Conservation (phyloP, 2,888 invertebrate species). For the Clusia tigrina region DNA sequence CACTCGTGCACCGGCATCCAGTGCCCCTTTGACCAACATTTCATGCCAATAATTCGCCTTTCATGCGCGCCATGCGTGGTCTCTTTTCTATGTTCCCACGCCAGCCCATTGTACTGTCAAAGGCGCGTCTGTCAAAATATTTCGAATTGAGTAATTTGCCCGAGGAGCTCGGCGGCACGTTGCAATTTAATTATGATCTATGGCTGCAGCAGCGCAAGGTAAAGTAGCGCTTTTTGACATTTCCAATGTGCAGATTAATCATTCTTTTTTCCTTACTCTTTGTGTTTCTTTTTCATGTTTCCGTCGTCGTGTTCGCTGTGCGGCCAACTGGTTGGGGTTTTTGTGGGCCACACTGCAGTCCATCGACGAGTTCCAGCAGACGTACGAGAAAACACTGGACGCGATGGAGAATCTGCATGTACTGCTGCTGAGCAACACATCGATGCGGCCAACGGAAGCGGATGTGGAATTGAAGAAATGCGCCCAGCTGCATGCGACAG, state of each 20-base stretch:
- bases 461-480: slow-evolving; percentile 68
- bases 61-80: background rate
- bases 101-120: slow-evolving; percentile 77
- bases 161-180: slow-evolving; percentile 75
- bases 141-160: slow-evolving; percentile 77
- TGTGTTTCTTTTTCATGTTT: background rate
- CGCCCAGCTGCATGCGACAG: slow-evolving; percentile 67
- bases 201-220: slow-evolving; percentile 83
- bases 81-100: background rate
- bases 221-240: slow-evolving; percentile 50
- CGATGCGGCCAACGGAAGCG: slow-evolving; percentile 68
- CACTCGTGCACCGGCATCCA: background rate
- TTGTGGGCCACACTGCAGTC: slow-evolving; percentile 65
- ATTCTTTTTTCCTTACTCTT: background rate
- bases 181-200: slow-evolving; percentile 74
- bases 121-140: slow-evolving; percentile 73
- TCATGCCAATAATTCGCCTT: slow-evolving; percentile 16
- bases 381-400: slow-evolving; percentile 68
- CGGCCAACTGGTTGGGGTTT: slow-evolving; percentile 15
- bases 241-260: background rate
- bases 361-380: slow-evolving; percentile 73
- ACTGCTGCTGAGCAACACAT: slow-evolving; percentile 67
- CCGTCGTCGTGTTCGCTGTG: background rate
- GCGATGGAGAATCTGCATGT: slow-evolving; percentile 72
- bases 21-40: slow-evolving; percentile 15